A percentile compares a stretch with the other conserved stretches of the same genome.
These are phyloP conservation scores for Campylomormyrus numenius DNA, from an alignment of 2,113 vertebrate species.

Conservation along the genomic window DNA sequence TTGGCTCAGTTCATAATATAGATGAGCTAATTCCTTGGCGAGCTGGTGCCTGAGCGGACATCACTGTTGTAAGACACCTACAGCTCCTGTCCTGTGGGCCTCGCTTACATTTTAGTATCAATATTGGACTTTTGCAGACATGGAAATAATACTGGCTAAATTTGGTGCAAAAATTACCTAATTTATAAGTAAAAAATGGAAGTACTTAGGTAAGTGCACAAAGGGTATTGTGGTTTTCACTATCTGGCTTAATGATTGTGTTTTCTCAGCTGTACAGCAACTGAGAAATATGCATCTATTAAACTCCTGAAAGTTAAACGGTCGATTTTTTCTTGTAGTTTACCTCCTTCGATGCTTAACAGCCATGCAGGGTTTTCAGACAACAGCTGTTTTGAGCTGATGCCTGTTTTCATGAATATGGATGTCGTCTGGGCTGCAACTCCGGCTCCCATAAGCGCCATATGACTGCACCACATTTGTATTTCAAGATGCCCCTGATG, in stretches of 20 bases:
- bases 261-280: not conserved
- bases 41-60: conserved; percentile 7
- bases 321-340: not conserved
- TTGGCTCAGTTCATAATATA: not conserved
- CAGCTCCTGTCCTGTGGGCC: not conserved
- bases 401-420: conserved; percentile 5
- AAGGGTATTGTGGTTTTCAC: not conserved
- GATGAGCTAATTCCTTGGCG: conserved; percentile 7
- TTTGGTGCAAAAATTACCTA: not conserved
- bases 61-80: not conserved
- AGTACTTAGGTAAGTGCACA: not conserved
- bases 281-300: not conserved
- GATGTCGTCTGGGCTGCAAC: not conserved
- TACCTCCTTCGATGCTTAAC: not conserved
- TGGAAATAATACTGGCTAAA: not conserved
- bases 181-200: not conserved
- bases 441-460: not conserved
- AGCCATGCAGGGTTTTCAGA: not conserved
- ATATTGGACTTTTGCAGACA: not conserved
- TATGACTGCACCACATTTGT: not conserved
- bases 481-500: not conserved
- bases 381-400: not conserved
- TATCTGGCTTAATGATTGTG: not conserved
- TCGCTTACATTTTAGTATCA: not conserved
- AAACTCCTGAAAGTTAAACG: not conserved